A percentile compares a stretch with the other conserved stretches of the same genome.
Conservation (phyloP, 2,888 invertebrate species). For the Melinaea menophilus region DNA sequence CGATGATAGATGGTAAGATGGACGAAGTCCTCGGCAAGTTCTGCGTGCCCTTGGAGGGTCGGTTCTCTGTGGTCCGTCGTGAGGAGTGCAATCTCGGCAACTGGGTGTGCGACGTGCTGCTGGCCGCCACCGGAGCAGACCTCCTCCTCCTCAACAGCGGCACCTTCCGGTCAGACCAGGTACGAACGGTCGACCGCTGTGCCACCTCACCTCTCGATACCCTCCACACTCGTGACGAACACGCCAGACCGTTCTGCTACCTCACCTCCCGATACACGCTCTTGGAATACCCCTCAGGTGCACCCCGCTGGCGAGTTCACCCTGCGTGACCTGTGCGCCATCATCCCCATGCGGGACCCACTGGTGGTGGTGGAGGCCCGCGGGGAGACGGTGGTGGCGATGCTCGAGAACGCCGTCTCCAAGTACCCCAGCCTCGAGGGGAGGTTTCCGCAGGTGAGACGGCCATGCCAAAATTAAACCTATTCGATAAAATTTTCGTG, state of each 20-base stretch:
- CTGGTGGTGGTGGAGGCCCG: slow-evolving; percentile 85
- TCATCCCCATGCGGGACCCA: slow-evolving; percentile 92
- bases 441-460: slow-evolving; percentile 86
- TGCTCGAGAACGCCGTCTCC: slow-evolving; percentile 90
- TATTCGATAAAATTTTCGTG: not conserved
- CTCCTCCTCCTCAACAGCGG: slow-evolving; percentile 92
- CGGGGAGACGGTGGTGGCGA: slow-evolving; percentile 82
- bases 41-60: slow-evolving; percentile 90
- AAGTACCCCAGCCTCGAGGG: slow-evolving; percentile 93
- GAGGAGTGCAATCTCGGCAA: slow-evolving; percentile 93
- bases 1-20: slow-evolving; percentile 89
- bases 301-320: slow-evolving; percentile 92
- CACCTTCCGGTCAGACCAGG: slow-evolving; percentile 87
- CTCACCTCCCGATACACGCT: no score
- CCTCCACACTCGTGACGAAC: no score
- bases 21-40: slow-evolving; percentile 89
- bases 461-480: not conserved
- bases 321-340: slow-evolving; percentile 87
- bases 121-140: slow-evolving; percentile 92
- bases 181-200: slow-evolving; percentile 26
- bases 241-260: no score
- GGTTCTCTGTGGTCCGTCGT: slow-evolving; percentile 88
- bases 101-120: slow-evolving; percentile 88
- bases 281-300: slow-evolving; percentile 54
- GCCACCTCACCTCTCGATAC: no score